Conservation (phyloP, 2,797 vertebrate species). For the Acrossocheilus wenchowensis region DNA sequence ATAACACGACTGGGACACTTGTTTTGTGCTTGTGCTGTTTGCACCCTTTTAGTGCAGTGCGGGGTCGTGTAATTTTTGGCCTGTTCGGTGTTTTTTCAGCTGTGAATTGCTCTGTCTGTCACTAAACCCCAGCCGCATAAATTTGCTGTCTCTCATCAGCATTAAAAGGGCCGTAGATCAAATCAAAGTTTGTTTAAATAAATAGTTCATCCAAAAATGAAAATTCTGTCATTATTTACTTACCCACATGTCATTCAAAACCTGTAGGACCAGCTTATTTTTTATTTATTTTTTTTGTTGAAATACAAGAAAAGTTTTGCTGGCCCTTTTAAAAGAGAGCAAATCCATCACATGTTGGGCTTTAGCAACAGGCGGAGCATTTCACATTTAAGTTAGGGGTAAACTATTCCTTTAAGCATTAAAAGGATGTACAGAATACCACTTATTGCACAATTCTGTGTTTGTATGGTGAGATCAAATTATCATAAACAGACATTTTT, state of each 20-base stretch:
- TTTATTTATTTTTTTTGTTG: not conserved
- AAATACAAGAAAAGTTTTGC: not conserved
- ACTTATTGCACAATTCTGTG: conserved; percentile 1
- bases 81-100: conserved; percentile 39
- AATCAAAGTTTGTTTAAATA: conserved; percentile 25
- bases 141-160: conserved; percentile 13
- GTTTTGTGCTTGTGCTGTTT: conserved; percentile 25
- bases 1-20: conserved; percentile 21
- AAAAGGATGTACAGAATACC: not conserved
- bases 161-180: conserved; percentile 4
- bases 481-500: conserved; percentile 34
- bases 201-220: conserved; percentile 6
- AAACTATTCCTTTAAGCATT: conserved; percentile 21
- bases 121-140: not conserved
- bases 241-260: not conserved
- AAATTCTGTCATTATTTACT: conserved; percentile 21
- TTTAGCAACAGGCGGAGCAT: not conserved
- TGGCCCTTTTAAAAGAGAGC: not conserved
- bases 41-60: conserved; percentile 20
- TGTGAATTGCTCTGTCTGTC: conserved; percentile 24
- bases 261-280: not conserved
- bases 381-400: conserved; percentile 12
- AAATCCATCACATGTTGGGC: not conserved
- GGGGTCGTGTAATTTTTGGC: conserved; percentile 35
- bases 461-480: conserved; percentile 18